Evolutionary conservation across 2,113 vertebrate species (phyloP), one percentile per base, ranked within the genome.

Genomic region (Eonycteris spelaea): DNA sequence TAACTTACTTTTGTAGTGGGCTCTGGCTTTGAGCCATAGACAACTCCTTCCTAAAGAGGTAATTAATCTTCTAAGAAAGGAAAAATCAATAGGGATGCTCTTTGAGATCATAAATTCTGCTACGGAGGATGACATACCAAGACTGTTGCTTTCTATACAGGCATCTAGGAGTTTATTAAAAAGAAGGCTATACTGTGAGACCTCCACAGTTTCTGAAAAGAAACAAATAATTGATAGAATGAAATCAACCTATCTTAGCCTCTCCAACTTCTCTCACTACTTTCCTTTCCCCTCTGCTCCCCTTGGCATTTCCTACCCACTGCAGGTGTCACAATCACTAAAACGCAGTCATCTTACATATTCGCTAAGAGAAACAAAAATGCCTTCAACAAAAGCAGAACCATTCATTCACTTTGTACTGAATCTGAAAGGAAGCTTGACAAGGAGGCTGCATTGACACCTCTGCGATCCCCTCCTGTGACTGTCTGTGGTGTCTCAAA

Each of bases 1-100:
- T 40, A 97, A 98, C 99, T 99, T 98, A 99, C 99, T 98, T 98
- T 98, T 99, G 98, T 99, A 99, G 96, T 99, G 98, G 38, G 97
- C 97, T 91, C 99, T 99, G 40, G 99, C 99, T 80, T 99, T 99
- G 45, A 98, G 98, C 99, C 99, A 99, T 55, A 98, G 97, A 98
- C 98, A 99, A 77, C 99, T 99, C 96, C 99, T 99, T 97, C 99
- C 99, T 96, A 99, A 98, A 97, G 99, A 99, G 89, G 99, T 98
- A 83, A 99, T 98, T 96, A 99, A 98, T 55, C 84, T 98, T 97
- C 98, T 99, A 57, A 99, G 99, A 93, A 98, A 95, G 38, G 89
- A 53, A 65, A 97, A 97, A 78, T 99, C 99, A 75, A 99, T 94
- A 21, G 98, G 68, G 57, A 99, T 98, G 2, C 97, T 98, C 96